phyloP scores from a whole-genome alignment of 1,140 invertebrate species.

The Ips typographus region DNA sequence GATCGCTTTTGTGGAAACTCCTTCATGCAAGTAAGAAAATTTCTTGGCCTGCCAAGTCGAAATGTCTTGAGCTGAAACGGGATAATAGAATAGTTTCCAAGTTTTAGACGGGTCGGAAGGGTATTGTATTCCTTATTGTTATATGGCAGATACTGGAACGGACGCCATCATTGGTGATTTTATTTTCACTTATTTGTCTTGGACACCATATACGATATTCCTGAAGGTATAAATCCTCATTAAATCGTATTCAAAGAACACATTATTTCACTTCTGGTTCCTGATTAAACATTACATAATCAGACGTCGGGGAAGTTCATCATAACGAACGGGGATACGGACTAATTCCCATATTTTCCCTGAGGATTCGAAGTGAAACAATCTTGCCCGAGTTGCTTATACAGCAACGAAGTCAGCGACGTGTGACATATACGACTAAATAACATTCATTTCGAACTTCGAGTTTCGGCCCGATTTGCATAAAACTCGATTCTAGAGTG shows the following conservation, averaged over 20 bases:
- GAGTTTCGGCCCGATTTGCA: conserved; percentile 20
- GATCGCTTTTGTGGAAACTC: conserved; percentile 29
- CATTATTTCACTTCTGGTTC: conserved; percentile 6
- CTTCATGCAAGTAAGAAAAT: conserved; percentile 27
- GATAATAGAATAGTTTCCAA: conserved; percentile 18
- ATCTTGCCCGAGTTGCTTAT: conserved; percentile 18
- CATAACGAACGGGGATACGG: conserved; percentile 6
- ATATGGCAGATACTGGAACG: conserved; percentile 4
- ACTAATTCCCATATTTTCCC: conserved; percentile 26
- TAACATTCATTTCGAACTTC: conserved; percentile 31
- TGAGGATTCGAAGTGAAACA: conserved; percentile 12
- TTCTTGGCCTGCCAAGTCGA: conserved; percentile 22
- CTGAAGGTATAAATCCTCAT: background rate
- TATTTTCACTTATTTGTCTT: background rate
- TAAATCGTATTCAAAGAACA: background rate
- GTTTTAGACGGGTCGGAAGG: background rate
- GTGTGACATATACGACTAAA: conserved; percentile 34
- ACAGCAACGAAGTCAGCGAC: conserved; percentile 26
- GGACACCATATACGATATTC: background rate
- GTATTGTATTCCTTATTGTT: conserved; percentile 10
- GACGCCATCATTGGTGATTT: background rate
- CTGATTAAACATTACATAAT: conserved; percentile 19
- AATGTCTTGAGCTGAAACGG: conserved; percentile 23
- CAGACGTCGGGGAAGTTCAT: conserved; percentile 12
- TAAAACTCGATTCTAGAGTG: conserved; percentile 30